Conservation (phyloP, 1,140 invertebrate species). For the Panagrolaimus sp. region DNA sequence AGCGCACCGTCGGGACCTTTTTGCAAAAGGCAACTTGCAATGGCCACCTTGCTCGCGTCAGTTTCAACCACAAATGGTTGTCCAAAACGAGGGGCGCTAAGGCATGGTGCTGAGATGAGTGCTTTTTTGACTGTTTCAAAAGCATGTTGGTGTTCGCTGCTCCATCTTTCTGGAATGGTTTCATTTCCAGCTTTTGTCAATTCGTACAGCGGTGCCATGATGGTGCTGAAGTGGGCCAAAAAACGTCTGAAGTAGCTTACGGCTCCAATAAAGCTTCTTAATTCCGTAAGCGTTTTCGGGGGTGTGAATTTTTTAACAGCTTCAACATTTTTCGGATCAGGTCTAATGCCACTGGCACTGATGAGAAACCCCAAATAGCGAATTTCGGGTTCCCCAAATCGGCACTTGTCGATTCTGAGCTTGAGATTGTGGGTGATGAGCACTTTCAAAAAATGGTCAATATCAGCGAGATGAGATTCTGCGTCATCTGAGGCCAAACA, state of each 20-base stretch:
- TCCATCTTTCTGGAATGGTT: neutral
- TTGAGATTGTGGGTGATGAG: constrained; percentile 14
- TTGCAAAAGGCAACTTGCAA: constrained; percentile 9
- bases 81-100: constrained; percentile 23
- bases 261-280: constrained; percentile 19
- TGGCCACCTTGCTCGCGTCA: constrained; percentile 16
- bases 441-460: constrained; percentile 12
- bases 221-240: constrained; percentile 14
- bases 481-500: constrained; percentile 14
- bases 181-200: constrained; percentile 20
- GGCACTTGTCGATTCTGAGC: constrained; percentile 22
- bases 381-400: constrained; percentile 10
- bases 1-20: neutral
- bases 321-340: constrained; percentile 19
- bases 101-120: constrained; percentile 16
- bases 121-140: constrained; percentile 18
- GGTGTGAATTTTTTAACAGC: constrained; percentile 9
- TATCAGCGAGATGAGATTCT: constrained; percentile 16
- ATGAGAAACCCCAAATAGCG: constrained; percentile 23
- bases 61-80: constrained; percentile 24
- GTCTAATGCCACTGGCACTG: constrained; percentile 14
- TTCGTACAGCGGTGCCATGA: constrained; percentile 20
- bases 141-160: constrained; percentile 10
- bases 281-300: constrained; percentile 25
- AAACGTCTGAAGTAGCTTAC: constrained; percentile 25